Evolutionary conservation across 2,888 invertebrate species (phyloP).

Genomic region (Drosophila cognata): DNA sequence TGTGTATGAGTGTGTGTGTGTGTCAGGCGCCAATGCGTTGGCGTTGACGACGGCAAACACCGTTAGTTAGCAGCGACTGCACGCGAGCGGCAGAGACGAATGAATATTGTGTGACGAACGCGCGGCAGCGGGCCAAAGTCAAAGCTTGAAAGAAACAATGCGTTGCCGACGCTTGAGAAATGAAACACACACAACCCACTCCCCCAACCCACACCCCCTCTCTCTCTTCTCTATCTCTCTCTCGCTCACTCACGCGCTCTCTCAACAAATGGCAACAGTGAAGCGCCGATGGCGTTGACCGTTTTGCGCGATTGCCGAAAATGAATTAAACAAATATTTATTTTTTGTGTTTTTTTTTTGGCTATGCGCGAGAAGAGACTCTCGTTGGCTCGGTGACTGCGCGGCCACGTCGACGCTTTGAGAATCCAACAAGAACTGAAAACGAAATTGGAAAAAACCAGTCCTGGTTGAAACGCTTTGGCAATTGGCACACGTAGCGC

Average conservation of each 20-base stretch:
- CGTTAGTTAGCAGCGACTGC: constrained; percentile 76
- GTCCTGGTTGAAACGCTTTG: constrained; percentile 80
- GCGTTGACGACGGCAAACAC: constrained; percentile 57
- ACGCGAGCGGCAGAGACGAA: constrained; percentile 71
- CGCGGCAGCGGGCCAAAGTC: constrained; percentile 54
- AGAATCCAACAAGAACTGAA: constrained; percentile 85
- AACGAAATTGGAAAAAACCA: constrained; percentile 84
- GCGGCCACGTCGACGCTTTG: constrained; percentile 83
- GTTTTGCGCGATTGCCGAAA: constrained; percentile 52
- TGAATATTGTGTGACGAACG: constrained; percentile 58
- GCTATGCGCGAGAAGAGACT: constrained; percentile 43
- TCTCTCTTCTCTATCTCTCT: constrained; percentile 9
- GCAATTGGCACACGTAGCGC: constrained; percentile 46
- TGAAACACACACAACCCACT: constrained; percentile 63
- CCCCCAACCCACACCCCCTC: constrained; percentile 13
- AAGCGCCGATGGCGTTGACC: constrained; percentile 56
- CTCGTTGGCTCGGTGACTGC: constrained; percentile 56
- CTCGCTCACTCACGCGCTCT: constrained; percentile 8
- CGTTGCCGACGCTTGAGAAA: constrained; percentile 58
- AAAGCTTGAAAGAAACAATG: constrained; percentile 39
- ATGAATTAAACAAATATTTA: constrained; percentile 21
- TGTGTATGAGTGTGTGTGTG: neutral
- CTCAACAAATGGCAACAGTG: constrained; percentile 39
- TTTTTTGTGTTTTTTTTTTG: constrained; percentile 10
- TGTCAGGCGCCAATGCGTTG: constrained; percentile 53